A percentile compares a stretch with the other conserved stretches of the same genome.
These are phyloP conservation scores for Epizoanthus illoricatus DNA, from an alignment of 92 coral and sea anemone species.

Conservation along the genomic window DNA sequence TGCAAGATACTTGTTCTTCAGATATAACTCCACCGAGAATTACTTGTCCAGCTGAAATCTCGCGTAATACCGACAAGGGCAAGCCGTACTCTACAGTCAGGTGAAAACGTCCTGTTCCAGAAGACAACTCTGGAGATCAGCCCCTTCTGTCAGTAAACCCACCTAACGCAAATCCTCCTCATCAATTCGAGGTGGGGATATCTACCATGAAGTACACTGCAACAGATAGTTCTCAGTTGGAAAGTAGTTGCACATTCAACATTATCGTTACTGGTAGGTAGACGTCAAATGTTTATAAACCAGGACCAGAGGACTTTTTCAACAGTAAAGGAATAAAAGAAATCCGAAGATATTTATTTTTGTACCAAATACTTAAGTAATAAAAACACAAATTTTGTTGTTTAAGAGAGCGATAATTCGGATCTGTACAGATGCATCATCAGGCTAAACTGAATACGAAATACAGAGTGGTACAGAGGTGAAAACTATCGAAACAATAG, in stretches of 20 bases:
- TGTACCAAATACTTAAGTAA: too few species aligned
- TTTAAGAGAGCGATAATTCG: too few species aligned
- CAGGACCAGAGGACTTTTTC: too few species aligned
- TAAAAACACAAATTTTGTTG: too few species aligned
- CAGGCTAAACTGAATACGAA: too few species aligned
- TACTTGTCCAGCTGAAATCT: neutral
- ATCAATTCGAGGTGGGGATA: neutral
- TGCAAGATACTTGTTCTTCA: neutral
- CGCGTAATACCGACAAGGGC: neutral
- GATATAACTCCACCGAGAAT: neutral
- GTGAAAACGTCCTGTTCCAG: neutral
- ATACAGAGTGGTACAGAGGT: too few species aligned
- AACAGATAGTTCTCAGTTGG: neutral
- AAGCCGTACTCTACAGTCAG: neutral
- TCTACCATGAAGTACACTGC: neutral
- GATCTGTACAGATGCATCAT: too few species aligned
- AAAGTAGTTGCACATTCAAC: slow-evolving; percentile 4
- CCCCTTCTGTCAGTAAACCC: neutral
- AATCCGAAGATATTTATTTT: too few species aligned
- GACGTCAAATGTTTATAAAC: too few species aligned
- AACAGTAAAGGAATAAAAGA: too few species aligned
- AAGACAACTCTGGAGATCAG: neutral
- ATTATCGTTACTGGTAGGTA: neutral
- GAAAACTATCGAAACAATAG: too few species aligned
- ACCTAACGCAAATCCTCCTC: neutral